Conservation (phyloP, 2,888 invertebrate species). For the Diploptera punctata region DNA sequence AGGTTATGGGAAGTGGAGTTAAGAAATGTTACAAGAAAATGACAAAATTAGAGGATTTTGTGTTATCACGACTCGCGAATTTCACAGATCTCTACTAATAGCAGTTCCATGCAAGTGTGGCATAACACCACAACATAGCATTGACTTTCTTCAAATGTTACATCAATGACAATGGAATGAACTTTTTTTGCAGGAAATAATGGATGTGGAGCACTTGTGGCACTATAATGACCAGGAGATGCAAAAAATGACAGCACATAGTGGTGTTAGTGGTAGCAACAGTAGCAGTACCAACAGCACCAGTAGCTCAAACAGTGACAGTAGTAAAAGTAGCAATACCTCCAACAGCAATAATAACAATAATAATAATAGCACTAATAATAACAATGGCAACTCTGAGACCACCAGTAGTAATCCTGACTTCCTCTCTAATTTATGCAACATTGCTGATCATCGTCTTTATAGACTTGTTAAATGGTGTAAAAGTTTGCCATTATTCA, state of each 20-base stretch:
- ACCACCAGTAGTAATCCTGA: constrained; percentile 72
- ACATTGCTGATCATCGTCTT: constrained; percentile 92
- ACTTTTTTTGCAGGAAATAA: constrained; percentile 74
- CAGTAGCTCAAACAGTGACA: constrained; percentile 40
- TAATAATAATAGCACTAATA: constrained; percentile 58
- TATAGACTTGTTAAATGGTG: constrained; percentile 99
- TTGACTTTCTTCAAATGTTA: not conserved
- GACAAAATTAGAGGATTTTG: no score
- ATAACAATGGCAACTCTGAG: constrained; percentile 40
- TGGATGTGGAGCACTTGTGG: constrained; percentile 96
- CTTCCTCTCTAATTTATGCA: constrained; percentile 87
- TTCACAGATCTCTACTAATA: no score
- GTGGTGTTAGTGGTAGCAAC: constrained; percentile 39
- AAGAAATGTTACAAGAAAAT: no score
- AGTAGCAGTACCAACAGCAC: constrained; percentile 26
- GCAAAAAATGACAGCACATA: constrained; percentile 53
- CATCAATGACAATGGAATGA: not conserved
- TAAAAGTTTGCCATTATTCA: constrained; percentile 94
- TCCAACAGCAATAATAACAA: constrained; percentile 41
- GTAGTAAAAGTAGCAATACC: constrained; percentile 52
- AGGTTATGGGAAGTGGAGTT: no score
- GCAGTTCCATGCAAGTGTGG: no score
- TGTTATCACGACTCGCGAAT: no score
- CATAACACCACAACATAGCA: no score
- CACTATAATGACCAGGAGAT: constrained; percentile 81